Base-by-base conservation (phyloP, 2,113 vertebrate genomes). In the Todiramphus chloris region DNA sequence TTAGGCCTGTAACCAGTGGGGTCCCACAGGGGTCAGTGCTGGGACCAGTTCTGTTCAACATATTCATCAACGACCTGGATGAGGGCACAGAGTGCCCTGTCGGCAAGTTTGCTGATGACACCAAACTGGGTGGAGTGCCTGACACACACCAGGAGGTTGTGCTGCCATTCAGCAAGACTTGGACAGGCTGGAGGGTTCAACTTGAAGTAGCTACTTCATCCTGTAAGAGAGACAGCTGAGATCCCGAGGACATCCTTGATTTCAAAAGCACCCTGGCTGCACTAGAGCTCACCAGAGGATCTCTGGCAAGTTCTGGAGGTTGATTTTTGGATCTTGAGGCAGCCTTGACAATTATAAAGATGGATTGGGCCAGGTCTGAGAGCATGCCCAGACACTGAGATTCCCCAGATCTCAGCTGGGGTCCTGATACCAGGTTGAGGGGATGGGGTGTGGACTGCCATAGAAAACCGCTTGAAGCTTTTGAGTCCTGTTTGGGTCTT, bases 381-480 rank as follows among this genome's bases (percentile, higher is more conserved):
- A 16, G 66, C 43, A 19, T 1, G 27, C 30, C 13, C 41, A 28
- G 72, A 16, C n/a, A 27, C 20, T 4, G 35, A 17, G 35, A 13
- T 8, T 33, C 41, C 43, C 41, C 30, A 14, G 24, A 6, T 2
- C 2, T 24, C 3, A 1, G 48, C 12, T 35, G 31, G 1, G 2
- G 10, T 41, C 58, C n/a, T 3, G 31, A 21, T 16, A 19, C 11
- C 0, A 4, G 33, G 51, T 2, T 5, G 10, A 51, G 10, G 35
- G 58, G 21, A 63, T 4, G 13, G 20, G 16, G 18, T 5, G 15
- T 56, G 18, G 31, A 9, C 14, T 20, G 28, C 35, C 58, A 33
- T 80, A 27, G 11, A 13, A 16, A 63, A 44, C n/a, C 10, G 20
- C 64, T 46, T 15, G 30, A 27, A 67, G 17, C 17, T 58, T 31